Percentiles rank a stretch among this genome's conserved stretches.
These are phyloP conservation scores for Leptodactylus fuscus DNA, from an alignment of 2,113 vertebrate species.

Conservation along the genomic window DNA sequence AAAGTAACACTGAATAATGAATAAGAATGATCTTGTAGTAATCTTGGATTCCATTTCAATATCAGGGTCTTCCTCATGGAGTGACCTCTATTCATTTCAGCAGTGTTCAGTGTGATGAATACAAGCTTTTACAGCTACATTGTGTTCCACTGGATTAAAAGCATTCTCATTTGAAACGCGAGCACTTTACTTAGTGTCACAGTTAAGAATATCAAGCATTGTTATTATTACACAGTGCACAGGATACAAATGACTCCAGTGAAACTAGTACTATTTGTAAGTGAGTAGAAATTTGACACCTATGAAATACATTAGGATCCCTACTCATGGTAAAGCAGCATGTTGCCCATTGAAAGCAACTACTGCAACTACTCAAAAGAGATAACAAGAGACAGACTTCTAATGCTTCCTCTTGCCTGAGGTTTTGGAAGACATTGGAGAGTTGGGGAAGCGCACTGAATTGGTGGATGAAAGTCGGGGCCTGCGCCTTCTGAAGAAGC, in stretches of 20 bases:
- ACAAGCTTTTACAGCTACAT: not conserved
- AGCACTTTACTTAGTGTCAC: slow-evolving; percentile 31
- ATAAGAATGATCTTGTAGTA: not conserved
- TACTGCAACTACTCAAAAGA: not conserved
- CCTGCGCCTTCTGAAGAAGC: slow-evolving; percentile 91
- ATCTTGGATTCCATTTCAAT: not conserved
- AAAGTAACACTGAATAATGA: not conserved
- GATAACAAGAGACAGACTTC: not conserved
- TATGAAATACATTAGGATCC: not conserved
- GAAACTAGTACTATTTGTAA: not conserved
- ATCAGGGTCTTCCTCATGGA: slow-evolving; percentile 25
- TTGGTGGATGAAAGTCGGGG: slow-evolving; percentile 84
- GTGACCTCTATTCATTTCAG: slow-evolving; percentile 14
- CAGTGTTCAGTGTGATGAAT: slow-evolving; percentile 8
- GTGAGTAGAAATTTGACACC: not conserved
- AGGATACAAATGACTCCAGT: slow-evolving; percentile 30
- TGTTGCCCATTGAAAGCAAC: not conserved
- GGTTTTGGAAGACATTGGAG: slow-evolving; percentile 87
- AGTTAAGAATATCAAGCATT: slow-evolving; percentile 41
- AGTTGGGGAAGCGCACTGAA: slow-evolving; percentile 85
- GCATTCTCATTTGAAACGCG: slow-evolving; percentile 36
- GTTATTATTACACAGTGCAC: not conserved
- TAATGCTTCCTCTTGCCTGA: slow-evolving; percentile 74
- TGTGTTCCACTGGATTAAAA: slow-evolving; percentile 19
- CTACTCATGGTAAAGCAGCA: not conserved